Evolutionary conservation across 2,797 vertebrate genomes (phyloP).

Genomic region (Tenualosa ilisha): DNA sequence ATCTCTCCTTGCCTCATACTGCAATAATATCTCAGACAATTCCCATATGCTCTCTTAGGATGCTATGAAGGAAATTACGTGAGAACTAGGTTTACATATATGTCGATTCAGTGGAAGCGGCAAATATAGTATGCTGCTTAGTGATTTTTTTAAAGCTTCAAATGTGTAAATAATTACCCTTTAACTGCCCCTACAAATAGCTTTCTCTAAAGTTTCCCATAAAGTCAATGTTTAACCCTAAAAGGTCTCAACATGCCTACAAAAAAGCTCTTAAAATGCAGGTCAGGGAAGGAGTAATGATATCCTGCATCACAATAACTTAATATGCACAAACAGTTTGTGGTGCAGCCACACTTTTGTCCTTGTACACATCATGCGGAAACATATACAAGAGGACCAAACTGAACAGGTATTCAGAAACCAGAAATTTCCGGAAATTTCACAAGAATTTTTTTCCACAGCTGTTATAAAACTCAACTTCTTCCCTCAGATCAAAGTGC

Average conservation of each 20-base stretch:
- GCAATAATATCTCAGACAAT: not conserved
- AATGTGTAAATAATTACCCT: conserved; percentile 19
- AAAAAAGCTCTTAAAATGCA: conserved; percentile 7
- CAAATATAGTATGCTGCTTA: not conserved
- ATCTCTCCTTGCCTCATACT: not conserved
- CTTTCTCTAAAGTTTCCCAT: conserved; percentile 2
- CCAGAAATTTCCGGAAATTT: not conserved
- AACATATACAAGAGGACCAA: not conserved
- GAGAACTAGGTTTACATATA: not conserved
- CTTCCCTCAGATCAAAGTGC: not conserved
- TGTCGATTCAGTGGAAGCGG: not conserved
- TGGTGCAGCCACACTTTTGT: not conserved
- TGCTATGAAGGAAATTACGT: not conserved
- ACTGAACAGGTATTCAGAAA: not conserved
- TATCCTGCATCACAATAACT: not conserved
- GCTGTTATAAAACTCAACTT: not conserved
- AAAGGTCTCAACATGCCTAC: not conserved
- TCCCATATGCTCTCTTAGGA: not conserved
- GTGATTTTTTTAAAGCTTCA: not conserved
- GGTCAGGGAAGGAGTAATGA: not conserved
- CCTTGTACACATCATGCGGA: not conserved
- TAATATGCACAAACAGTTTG: not conserved
- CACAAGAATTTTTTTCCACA: not conserved
- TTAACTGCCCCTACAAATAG: not conserved
- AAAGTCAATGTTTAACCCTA: conserved; percentile 10